Evolutionary conservation across 2,797 vertebrate species (phyloP), one percentile per base, ranked within the genome.

Genomic region (Zenarchopterus dispar): DNA sequence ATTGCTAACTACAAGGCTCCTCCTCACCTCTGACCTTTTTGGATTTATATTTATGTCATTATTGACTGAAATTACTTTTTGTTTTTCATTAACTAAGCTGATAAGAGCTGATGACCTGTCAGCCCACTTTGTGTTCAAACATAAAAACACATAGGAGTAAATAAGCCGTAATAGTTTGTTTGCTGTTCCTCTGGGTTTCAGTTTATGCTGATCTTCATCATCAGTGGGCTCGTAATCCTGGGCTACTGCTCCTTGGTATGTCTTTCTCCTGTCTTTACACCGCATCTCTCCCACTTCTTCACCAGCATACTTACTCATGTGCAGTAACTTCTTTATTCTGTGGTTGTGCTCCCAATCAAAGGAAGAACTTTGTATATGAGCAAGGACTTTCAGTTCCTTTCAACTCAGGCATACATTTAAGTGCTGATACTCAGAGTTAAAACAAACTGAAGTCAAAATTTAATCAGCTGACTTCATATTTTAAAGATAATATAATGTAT

Each of bases 171-270:
- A 84, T 4, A 4, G 22, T 51, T 24, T 42, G 21, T 28, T 67
- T 73, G 54, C 44, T 77, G 17, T 77, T 42, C 71, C 8, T 78
- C 55, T 69, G 1, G 56, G 23, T 79, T 73, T 2, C 89, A 99
- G 98, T 94, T 93, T 50, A 95, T 99, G 95, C 81, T 98, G 89
- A 85, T 96, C 71, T 99, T 99, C 86, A 98, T 99, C 72, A 98
- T 98, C 1, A 96, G 93, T 4, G 97, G 97, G 10, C 90, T 99
- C 44, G 96, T 99, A 76, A 94, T 99, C 83, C 93, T 99, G 72
- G 98, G 95, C 0, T 97, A 99, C 90, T 99, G 97, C 90, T 98
- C 95, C 0, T 93, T 96, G 92, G 93, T 94, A 46, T 18, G 51
- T 67, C 2, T 49, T 21, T 18, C 2, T 39, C 4, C 36, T 4